Conservation (phyloP, 2,888 invertebrate species). For the Eristalis pertinax region DNA sequence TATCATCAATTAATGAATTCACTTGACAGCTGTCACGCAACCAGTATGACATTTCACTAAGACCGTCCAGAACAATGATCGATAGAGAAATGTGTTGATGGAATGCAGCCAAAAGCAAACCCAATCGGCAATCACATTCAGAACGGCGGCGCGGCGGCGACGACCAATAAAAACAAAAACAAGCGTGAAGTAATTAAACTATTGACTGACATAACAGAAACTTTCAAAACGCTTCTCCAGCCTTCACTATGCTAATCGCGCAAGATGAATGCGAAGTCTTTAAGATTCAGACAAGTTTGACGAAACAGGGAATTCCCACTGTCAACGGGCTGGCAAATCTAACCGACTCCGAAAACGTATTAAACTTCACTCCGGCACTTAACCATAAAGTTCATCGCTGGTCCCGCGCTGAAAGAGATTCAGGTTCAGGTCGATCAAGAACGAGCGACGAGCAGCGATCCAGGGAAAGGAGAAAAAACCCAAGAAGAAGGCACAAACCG, state of each 20-base stretch:
- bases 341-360: neutral
- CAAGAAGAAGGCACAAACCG: constrained; percentile 5
- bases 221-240: neutral
- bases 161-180: neutral
- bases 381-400: neutral
- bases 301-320: constrained; percentile 26
- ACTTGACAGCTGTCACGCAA: neutral
- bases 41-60: neutral
- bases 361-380: neutral
- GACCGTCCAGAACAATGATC: neutral
- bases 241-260: neutral
- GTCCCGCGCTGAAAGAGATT: neutral
- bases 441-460: neutral
- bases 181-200: neutral
- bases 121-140: neutral
- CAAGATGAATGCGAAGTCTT: neutral
- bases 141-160: neutral
- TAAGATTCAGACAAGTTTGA: neutral
- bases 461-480: constrained; percentile 32
- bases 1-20: neutral
- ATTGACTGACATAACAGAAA: neutral
- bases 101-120: neutral
- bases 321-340: neutral
- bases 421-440: neutral
- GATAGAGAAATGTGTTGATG: neutral